Percentiles rank a stretch among this genome's conserved stretches.
phyloP scores from a whole-genome alignment of 2,888 invertebrate species.

The Philereme vetulata region DNA sequence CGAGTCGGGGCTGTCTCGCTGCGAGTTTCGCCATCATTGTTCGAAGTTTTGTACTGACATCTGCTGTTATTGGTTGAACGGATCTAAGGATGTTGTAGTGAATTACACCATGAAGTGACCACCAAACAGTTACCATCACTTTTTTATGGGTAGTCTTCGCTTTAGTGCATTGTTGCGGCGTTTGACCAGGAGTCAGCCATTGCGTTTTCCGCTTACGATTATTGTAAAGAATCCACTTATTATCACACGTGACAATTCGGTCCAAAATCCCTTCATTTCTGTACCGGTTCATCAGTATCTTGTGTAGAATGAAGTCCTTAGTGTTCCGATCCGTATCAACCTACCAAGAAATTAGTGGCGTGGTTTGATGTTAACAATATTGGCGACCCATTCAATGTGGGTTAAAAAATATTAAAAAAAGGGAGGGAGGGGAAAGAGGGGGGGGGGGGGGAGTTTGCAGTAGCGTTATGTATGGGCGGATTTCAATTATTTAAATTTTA shows the following conservation, averaged over 20 bases:
- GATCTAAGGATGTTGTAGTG: conserved; percentile 14
- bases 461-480: too few relatives aligned
- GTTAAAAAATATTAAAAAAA: too few relatives aligned
- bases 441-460: too few relatives aligned
- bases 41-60: conserved; percentile 25
- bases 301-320: too few relatives aligned
- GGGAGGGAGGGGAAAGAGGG: too few relatives aligned
- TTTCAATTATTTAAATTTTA: too few relatives aligned
- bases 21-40: conserved; percentile 25
- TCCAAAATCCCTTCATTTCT: conserved; percentile 8
- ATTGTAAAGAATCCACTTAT: conserved; percentile 25
- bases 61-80: conserved; percentile 22
- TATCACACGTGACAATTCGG: conserved; percentile 18
- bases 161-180: conserved; percentile 17
- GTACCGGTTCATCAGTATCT: conserved; percentile 10
- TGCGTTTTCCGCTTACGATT: conserved; percentile 22
- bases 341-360: too few relatives aligned
- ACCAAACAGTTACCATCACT: conserved; percentile 14
- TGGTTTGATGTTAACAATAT: too few relatives aligned
- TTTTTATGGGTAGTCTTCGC: conserved; percentile 15
- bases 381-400: too few relatives aligned
- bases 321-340: too few relatives aligned
- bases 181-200: conserved; percentile 16
- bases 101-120: conserved; percentile 6
- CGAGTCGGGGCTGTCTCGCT: conserved; percentile 1